phyloP scores from a whole-genome alignment of 2,797 vertebrate genomes.

The Anguilla marmorata region DNA sequence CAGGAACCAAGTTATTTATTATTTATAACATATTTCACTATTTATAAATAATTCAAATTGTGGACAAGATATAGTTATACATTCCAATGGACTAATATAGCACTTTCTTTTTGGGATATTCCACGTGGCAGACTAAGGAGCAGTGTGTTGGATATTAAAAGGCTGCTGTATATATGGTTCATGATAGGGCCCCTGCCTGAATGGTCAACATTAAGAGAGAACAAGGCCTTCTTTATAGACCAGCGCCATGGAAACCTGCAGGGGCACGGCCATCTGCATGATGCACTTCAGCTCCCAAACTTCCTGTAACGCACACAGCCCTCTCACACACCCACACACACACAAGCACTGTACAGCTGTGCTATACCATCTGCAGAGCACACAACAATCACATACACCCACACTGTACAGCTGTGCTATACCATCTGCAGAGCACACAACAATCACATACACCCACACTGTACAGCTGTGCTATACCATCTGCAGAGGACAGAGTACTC shows the following conservation, averaged over 20 bases:
- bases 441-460: neutral
- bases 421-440: neutral
- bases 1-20: neutral
- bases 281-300: neutral
- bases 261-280: neutral
- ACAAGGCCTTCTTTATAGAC: conserved; percentile 4
- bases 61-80: neutral
- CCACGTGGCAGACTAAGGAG: neutral
- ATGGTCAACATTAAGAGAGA: conserved; percentile 1
- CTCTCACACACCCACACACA: neutral
- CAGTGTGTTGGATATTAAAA: neutral
- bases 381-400: neutral
- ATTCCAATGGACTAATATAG: neutral
- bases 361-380: neutral
- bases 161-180: neutral
- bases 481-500: too few species aligned
- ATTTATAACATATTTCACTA: neutral
- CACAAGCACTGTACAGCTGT: neutral
- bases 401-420: neutral
- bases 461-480: neutral
- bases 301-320: neutral
- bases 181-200: neutral
- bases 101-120: neutral
- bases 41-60: neutral
- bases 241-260: neutral